Evolutionary conservation across 1,140 invertebrate species (phyloP).

Genomic region (Pseudomyrmex dendroicus): DNA sequence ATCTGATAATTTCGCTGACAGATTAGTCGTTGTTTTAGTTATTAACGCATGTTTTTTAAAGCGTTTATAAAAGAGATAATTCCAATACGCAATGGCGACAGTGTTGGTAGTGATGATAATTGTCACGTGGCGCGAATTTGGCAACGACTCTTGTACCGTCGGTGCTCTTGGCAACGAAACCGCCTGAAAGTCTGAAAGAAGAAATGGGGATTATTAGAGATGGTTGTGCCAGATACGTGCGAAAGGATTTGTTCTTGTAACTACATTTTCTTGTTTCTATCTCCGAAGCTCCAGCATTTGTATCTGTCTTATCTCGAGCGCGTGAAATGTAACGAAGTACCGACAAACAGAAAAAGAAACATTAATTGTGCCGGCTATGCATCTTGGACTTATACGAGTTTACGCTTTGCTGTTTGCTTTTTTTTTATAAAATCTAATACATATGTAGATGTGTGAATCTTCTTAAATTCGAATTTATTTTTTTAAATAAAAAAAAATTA

Average conservation of each 20-base stretch:
- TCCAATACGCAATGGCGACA: not conserved
- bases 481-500: too few relatives aligned
- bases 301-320: constrained; percentile 11
- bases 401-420: not conserved
- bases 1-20: not conserved
- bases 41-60: constrained; percentile 1
- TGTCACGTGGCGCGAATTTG: constrained; percentile 30
- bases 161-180: constrained; percentile 17
- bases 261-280: not conserved
- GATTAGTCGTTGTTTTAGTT: not conserved
- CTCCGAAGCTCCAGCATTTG: not conserved
- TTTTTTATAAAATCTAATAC: too few relatives aligned
- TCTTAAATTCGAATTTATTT: too few relatives aligned
- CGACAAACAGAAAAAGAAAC: not conserved
- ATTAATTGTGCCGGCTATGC: constrained; percentile 1
- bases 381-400: not conserved
- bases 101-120: not conserved
- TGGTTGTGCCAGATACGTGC: not conserved
- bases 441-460: too few relatives aligned
- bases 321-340: not conserved
- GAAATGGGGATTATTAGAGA: constrained; percentile 3
- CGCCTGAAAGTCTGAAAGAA: constrained; percentile 1
- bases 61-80: not conserved
- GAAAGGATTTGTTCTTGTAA: not conserved
- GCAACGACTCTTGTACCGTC: constrained; percentile 26